Base-by-base conservation (phyloP, 2,113 vertebrate genomes). In the Hemiprocne comata region DNA sequence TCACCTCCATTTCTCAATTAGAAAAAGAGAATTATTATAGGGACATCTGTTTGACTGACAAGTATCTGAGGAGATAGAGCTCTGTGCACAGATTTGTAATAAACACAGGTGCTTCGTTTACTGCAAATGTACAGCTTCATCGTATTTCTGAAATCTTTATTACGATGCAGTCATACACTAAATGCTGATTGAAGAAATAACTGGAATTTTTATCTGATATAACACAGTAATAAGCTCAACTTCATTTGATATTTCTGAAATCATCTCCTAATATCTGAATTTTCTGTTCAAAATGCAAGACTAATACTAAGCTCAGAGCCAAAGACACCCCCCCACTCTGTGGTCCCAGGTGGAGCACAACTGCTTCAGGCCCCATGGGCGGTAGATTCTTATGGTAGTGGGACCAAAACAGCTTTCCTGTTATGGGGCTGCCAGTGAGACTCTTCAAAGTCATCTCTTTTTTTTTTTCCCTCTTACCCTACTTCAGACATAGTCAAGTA, bases 181-280 rank as follows among this genome's bases (percentile, higher is more conserved):
- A 97, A 95, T 50, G 29, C 26, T 95, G 91, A 97, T 77, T 94
- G 93, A 96, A 96, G 77, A 96, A 96, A 95, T 96, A 97, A 95
- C 66, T 76, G 95, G 80, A 96, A 96, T 97, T 94, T 85, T 96
- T 78, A 89, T 92, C 83, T 94, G 72, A 85, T 84, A 57, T 88
- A 96, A 94, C 82, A 87, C 29, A n/a, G 85, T 87, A 97, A 92
- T 95, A 96, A 89, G 53, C 92, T 95, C 95, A 96, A 96, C 85
- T 97, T 97, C 74, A 93, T 96, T 95, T 97, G 77, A 60, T 97
- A 95, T 93, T 97, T 95, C 89, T 92, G 48, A 94, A 94, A 91
- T 72, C 20, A 83, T 42, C 76, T 82, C 46, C 73, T 72, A 85
- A 89, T 81, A 97, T 72, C 66, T 90, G 64, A 88, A 83, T 87